A percentile compares a stretch with the other conserved stretches of the same genome.
Conservation (phyloP, 2,113 vertebrate species). For the Lethenteron reissneri region DNA sequence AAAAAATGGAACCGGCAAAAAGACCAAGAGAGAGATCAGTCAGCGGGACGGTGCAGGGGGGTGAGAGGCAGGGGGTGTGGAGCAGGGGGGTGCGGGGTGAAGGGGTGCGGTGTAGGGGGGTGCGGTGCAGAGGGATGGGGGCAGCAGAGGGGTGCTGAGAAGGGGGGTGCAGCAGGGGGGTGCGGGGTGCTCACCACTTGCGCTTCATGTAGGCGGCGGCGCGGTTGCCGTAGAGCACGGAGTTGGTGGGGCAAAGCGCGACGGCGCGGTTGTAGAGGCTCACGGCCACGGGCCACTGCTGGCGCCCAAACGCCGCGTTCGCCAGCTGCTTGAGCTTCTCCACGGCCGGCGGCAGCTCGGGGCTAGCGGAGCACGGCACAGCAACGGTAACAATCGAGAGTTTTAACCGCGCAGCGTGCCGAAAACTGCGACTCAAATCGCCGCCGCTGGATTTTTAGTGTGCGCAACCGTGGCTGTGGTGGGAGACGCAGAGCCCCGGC, state of each 20-base stretch:
- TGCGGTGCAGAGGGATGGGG: no score
- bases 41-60: no score
- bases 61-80: not conserved
- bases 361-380: conserved; percentile 13
- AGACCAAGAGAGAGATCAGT: no score
- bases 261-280: conserved; percentile 89
- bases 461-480: no score
- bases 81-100: not conserved
- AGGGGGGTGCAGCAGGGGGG: not conserved
- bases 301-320: conserved; percentile 79
- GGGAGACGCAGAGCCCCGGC: no score
- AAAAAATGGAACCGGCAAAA: no score
- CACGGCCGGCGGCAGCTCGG: conserved; percentile 59
- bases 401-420: no score
- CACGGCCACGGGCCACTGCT: conserved; percentile 95
- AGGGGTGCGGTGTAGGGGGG: not conserved
- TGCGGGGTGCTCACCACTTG: conserved; percentile 46
- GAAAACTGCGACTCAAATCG: no score
- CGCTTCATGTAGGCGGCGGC: conserved; percentile 97
- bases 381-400: no score
- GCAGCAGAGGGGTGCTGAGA: not conserved
- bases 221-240: conserved; percentile 88
- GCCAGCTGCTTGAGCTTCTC: conserved; percentile 83
- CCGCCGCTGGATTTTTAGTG: no score
- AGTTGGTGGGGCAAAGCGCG: conserved; percentile 50